phyloP scores from a whole-genome alignment of 53 echinoderm and acorn worm genomes.

The Temnopleurus reevesii region DNA sequence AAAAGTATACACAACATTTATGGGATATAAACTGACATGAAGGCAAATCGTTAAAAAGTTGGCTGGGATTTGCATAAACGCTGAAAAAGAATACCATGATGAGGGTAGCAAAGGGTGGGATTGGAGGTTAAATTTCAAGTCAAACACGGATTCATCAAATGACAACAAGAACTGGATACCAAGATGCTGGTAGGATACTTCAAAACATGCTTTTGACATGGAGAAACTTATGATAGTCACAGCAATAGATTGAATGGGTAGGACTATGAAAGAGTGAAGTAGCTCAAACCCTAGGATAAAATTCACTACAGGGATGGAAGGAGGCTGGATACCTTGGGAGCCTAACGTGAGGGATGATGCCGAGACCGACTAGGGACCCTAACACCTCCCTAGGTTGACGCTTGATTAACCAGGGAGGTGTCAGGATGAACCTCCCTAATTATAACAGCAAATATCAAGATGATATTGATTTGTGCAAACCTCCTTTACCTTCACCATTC shows the following conservation, averaged over 20 bases:
- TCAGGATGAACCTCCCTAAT: no score
- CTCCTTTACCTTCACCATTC: no score
- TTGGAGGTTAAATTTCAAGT: conserved; percentile 19
- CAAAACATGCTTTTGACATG: neutral
- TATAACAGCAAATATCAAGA: no score
- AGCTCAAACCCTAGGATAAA: neutral
- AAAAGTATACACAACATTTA: neutral
- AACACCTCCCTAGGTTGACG: no score
- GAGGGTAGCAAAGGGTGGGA: neutral
- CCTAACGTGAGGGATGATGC: no score
- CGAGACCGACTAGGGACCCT: no score
- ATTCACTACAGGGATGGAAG: no score
- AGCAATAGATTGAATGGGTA: neutral
- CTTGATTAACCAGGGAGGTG: no score
- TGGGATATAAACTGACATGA: neutral
- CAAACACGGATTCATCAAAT: neutral
- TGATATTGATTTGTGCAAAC: no score
- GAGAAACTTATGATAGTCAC: neutral
- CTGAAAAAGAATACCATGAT: conserved; percentile 5
- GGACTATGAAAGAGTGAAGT: neutral
- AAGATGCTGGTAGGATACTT: conserved; percentile 2
- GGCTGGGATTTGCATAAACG: conserved; percentile 23
- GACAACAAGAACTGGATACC: neutral
- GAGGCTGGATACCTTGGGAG: no score
- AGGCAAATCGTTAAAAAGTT: neutral